A percentile compares a stretch with the other conserved stretches of the same genome.
Evolutionary conservation across 2,113 vertebrate species (phyloP).

Genomic region (Haemorhous mexicanus): DNA sequence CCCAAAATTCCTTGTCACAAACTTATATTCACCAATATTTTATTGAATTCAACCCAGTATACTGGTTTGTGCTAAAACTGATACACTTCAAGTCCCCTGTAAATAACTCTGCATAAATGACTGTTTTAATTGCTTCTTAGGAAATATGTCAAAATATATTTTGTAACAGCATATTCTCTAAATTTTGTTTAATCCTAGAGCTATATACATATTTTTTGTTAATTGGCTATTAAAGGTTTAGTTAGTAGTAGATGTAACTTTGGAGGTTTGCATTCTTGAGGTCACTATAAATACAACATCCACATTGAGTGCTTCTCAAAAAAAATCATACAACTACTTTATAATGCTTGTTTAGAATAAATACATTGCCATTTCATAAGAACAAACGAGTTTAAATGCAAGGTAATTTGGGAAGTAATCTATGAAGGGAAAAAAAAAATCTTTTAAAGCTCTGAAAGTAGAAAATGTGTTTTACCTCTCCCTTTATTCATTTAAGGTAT

Average conservation of each 20-base stretch:
- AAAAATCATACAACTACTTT: constrained; percentile 31
- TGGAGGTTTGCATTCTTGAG: constrained; percentile 16
- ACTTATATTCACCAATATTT: constrained; percentile 11
- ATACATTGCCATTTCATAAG: background rate
- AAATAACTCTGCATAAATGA: constrained; percentile 70
- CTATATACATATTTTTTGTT: constrained; percentile 33
- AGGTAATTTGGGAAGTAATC: constrained; percentile 48
- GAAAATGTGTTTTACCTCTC: constrained; percentile 40
- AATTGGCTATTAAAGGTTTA: constrained; percentile 54
- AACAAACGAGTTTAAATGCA: constrained; percentile 18
- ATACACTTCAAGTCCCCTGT: constrained; percentile 52
- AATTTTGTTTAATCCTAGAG: constrained; percentile 69
- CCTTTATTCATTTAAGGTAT: constrained; percentile 30
- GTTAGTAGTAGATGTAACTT: constrained; percentile 51
- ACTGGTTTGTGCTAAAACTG: constrained; percentile 45
- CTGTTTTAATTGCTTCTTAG: constrained; percentile 68
- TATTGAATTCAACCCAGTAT: constrained; percentile 44
- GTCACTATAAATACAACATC: constrained; percentile 4
- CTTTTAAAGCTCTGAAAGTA: background rate
- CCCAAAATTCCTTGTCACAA: constrained; percentile 24
- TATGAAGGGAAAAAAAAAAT: background rate
- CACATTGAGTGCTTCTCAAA: constrained; percentile 32
- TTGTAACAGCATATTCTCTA: constrained; percentile 64
- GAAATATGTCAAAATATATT: constrained; percentile 61
- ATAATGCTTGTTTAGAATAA: constrained; percentile 47